Evolutionary conservation across 2,113 vertebrate species (phyloP), one percentile per base, ranked within the genome.

Genomic region (Myocastor coypus): DNA sequence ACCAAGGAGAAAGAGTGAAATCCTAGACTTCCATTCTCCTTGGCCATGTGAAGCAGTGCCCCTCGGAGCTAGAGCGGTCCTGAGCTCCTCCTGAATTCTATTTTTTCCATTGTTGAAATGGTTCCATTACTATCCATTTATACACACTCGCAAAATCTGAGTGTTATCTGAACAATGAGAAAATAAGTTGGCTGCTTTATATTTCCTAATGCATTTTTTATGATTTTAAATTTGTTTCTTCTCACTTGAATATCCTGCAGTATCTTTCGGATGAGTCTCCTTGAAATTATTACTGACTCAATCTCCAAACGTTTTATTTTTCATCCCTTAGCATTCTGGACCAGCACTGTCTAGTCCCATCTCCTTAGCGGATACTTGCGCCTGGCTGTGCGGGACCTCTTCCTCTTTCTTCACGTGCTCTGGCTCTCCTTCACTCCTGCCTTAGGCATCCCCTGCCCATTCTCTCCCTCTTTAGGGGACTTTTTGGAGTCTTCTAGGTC

Each of bases 111-210:
- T 94, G 68, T 52, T 80, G 52, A 90, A 84, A 89, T 40, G 11
- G 14, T 71, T 46, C 37, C 63, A 3, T 83, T 87, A 80, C 68
- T 87, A 94, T 87, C 68, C 32, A 13, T 4, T 61, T n/a, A 59
- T 32, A 59, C 13, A 6, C 32, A 42, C 46, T 95, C 63, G 80
- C 42, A 80, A 61, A 90, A 93, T 90, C 57, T 71, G 64, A 78
- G 81, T 71, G 37, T 32, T 37, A 37, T 17, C 81, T 87, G 87
- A 89, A 87, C 11, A 81, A 90, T 46, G 19, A 42, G 40, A 95
- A 83, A 94, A 52, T 75, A 95, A 91, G 90, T 22, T 64, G 77
- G 42, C 66, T 94, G 68, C 69, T 97, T 95, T 90, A 71, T n/a
- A 89, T 89, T 50, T 97, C 52, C 83, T 40, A 37, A 87, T 66